Evolutionary conservation across 2,797 vertebrate genomes (phyloP).

Genomic region (Lepilemur septentrionalis): DNA sequence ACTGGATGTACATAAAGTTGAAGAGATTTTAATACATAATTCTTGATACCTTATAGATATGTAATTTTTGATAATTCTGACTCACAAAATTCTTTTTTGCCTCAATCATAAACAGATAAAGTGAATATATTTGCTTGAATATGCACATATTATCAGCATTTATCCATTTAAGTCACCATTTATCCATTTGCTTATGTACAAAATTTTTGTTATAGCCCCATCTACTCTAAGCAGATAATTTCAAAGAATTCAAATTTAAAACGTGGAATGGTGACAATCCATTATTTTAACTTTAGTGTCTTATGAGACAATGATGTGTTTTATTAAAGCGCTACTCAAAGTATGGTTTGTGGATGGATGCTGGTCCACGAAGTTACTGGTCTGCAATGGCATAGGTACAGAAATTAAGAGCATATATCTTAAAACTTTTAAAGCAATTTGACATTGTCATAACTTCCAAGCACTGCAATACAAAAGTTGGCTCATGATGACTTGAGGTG

Average conservation of each 20-base stretch:
- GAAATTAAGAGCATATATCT: not conserved
- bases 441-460: not conserved
- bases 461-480: not conserved
- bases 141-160: not conserved
- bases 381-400: not conserved
- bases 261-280: not conserved
- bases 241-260: slow-evolving; percentile 17
- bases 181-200: not conserved
- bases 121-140: not conserved
- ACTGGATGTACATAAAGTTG: not conserved
- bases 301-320: not conserved
- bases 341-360: not conserved
- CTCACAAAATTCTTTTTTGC: not conserved
- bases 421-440: slow-evolving; percentile 36
- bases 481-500: not conserved
- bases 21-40: not conserved
- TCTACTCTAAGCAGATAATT: not conserved
- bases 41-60: not conserved
- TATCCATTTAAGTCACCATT: slow-evolving; percentile 2
- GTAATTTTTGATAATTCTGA: slow-evolving; percentile 35
- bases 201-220: not conserved
- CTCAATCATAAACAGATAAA: not conserved
- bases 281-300: not conserved
- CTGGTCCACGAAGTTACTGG: not conserved
- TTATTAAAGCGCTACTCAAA: not conserved